Evolutionary conservation across 1,140 invertebrate species (phyloP).

Genomic region (Anastrepha ludens): DNA sequence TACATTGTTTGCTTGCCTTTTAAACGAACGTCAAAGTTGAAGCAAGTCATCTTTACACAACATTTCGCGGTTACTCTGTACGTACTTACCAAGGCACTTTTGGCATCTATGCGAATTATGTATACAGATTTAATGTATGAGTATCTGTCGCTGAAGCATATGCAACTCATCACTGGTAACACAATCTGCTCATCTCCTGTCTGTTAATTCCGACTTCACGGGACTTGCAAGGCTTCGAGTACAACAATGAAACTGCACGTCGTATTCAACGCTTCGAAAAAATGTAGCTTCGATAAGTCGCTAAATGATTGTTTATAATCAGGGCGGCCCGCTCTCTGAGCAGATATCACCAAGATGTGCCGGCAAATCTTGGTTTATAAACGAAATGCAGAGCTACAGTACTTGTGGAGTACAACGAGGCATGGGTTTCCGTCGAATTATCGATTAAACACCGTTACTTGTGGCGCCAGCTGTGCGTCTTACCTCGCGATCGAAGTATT

Average conservation of each 20-base stretch:
- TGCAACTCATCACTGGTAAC: conserved; percentile 61
- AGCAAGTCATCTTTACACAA: too few relatives aligned
- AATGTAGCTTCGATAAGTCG: conserved; percentile 56
- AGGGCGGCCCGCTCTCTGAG: conserved; percentile 63
- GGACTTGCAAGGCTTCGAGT: conserved; percentile 43
- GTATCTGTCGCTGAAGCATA: conserved; percentile 73
- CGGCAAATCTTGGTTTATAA: conserved; percentile 56
- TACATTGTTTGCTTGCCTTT: too few relatives aligned
- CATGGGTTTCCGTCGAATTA: background rate
- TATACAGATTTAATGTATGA: background rate
- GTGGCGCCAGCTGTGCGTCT: conserved; percentile 62
- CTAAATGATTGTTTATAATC: conserved; percentile 64
- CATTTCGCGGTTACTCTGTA: too few relatives aligned
- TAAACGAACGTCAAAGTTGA: too few relatives aligned
- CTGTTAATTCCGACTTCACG: too few relatives aligned
- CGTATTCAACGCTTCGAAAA: conserved; percentile 68
- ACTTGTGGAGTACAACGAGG: background rate
- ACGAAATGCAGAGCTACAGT: background rate
- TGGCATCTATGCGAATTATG: background rate
- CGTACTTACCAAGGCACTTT: too few relatives aligned
- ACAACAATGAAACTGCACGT: conserved; percentile 66
- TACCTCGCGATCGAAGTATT: conserved; percentile 58
- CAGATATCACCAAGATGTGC: conserved; percentile 67
- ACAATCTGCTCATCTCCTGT: too few relatives aligned
- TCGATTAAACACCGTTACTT: conserved; percentile 64